Evolutionary conservation across 2,888 invertebrate genomes (phyloP), one percentile per base, ranked within the genome.

Genomic region (Blastobasis adustella): DNA sequence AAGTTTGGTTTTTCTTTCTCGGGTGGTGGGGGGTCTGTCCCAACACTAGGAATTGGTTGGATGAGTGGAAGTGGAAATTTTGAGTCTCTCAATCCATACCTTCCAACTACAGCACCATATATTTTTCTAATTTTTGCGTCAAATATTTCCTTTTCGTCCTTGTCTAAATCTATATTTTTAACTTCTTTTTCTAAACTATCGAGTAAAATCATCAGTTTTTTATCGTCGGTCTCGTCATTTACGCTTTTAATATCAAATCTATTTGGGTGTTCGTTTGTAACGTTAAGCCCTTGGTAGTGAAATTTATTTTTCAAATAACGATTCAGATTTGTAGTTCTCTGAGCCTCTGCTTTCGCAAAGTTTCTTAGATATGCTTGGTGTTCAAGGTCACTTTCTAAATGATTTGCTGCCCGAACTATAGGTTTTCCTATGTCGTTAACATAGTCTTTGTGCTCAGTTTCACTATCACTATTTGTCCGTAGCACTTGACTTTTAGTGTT

Each of bases 41-140:
- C 23, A 23, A 1, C 23, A 23, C 23, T 3, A 1, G 23, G 23
- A 3, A 23, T 23, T 23, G 23, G 23, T 23, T 23, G 23, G 3
- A 23, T 23, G 23, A 23, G 23, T 23, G 23, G 23, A 23, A 23
- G 23, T 23, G 23, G 23, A 23, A 23, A 23, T 3, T 23, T 23
- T 23, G 23, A 2, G 23, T 23, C 23, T 23, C 23, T 23, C 23
- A 23, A 23, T n/a, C 54, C 54, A n/a, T 62, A 44, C 46, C 66
- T 67, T 0, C 71, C 71, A 6, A 75, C 60, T 0, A 77, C 58
- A 49, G 60, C 63, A 0, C 68, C 77, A 23, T 83, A 83, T 50
- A 85, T 79, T 67, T 77, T 77, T 51, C 75, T 68, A 10, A 84
- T 69, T 66, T 79, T 84, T 2, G 65, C 71, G 62, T 83, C 76